phyloP scores from a whole-genome alignment of 2,888 invertebrate species.

The Branchipolynoe longqiensis region DNA sequence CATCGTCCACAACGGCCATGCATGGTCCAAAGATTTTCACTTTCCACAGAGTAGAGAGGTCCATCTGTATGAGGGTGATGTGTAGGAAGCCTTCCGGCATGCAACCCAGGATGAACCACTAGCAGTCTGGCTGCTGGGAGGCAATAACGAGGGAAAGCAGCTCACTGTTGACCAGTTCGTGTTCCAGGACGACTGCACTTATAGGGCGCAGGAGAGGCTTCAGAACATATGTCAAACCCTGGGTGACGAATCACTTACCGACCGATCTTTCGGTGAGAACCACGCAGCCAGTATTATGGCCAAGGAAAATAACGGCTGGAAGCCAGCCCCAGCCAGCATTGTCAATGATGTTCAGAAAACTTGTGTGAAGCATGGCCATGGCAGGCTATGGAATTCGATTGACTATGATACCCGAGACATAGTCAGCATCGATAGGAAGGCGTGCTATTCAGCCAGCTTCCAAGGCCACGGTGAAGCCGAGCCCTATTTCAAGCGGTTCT shows the following conservation, averaged over 20 bases:
- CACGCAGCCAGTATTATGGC: conserved; percentile 46
- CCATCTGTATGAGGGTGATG: conserved; percentile 59
- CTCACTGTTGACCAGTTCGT: conserved; percentile 63
- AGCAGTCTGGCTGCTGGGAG: conserved; percentile 61
- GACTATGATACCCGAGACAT: conserved; percentile 39
- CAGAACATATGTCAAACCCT: neutral
- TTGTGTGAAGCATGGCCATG: neutral
- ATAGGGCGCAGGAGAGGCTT: conserved; percentile 18
- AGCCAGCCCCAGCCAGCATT: conserved; percentile 46
- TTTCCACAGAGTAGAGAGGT: conserved; percentile 52
- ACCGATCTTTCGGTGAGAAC: conserved; percentile 33
- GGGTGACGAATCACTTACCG: conserved; percentile 4
- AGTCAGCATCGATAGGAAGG: conserved; percentile 52
- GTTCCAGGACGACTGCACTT: conserved; percentile 55
- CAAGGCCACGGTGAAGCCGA: conserved; percentile 39
- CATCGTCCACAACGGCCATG: conserved; percentile 64
- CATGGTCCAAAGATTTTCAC: conserved; percentile 61
- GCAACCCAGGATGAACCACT: conserved; percentile 55
- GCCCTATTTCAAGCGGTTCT: conserved; percentile 57
- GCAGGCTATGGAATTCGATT: neutral
- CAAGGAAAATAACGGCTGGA: conserved; percentile 35
- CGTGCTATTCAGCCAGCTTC: conserved; percentile 53
- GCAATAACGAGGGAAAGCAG: conserved; percentile 1
- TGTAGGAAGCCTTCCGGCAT: conserved; percentile 60
- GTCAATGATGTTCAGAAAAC: conserved; percentile 36